These are phyloP conservation scores for Percina caprodes DNA, from an alignment of 2,113 vertebrate species.

Conservation along the genomic window DNA sequence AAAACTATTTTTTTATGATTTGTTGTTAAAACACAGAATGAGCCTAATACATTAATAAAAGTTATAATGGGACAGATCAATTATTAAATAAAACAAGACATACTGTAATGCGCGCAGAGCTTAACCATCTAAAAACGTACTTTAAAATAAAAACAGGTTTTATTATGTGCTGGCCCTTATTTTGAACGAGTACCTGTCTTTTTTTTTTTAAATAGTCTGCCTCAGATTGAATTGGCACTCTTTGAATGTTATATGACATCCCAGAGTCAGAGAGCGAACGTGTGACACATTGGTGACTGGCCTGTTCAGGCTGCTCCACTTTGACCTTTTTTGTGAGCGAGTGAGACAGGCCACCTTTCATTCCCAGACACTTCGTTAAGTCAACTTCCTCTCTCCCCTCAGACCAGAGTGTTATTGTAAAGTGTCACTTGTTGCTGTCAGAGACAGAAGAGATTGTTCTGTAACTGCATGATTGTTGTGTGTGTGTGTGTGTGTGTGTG, in stretches of 20 bases:
- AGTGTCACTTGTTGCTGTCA: conserved; percentile 78
- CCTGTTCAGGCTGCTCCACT: conserved; percentile 62
- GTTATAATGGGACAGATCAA: neutral
- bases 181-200: neutral
- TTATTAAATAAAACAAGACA: conserved; percentile 5
- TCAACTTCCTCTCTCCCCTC: conserved; percentile 76
- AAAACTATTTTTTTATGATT: neutral
- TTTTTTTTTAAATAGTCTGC: conserved; percentile 30
- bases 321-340: conserved; percentile 72
- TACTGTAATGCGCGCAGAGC: neutral
- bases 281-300: conserved; percentile 45
- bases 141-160: neutral
- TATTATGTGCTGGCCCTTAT: neutral
- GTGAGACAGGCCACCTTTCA: conserved; percentile 75
- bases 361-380: conserved; percentile 78
- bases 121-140: neutral
- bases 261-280: conserved; percentile 16
- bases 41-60: neutral
- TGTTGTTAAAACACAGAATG: neutral
- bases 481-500: conserved; percentile 39
- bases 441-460: conserved; percentile 67
- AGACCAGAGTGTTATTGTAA: conserved; percentile 73
- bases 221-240: conserved; percentile 17
- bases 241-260: conserved; percentile 37
- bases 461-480: conserved; percentile 38